These are phyloP conservation scores for Drosophila nigricruria DNA, from an alignment of 2,888 invertebrate genomes.

Conservation along the genomic window DNA sequence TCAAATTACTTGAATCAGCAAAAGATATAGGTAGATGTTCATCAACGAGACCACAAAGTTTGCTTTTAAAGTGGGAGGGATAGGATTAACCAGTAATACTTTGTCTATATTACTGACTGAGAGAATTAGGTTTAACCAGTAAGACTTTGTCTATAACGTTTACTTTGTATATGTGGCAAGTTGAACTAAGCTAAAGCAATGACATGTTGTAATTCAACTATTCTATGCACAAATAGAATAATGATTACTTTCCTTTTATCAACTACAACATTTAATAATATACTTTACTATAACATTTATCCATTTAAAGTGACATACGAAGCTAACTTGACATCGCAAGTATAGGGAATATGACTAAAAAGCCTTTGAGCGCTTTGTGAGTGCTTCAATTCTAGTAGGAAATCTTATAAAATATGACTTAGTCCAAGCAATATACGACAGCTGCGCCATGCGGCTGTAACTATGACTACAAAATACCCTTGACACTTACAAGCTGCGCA, in stretches of 20 bases:
- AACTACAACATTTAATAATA: background rate
- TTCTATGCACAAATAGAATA: background rate
- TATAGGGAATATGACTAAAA: background rate
- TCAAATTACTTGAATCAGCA: background rate
- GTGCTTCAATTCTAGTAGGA: slow-evolving; percentile 9
- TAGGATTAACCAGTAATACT: background rate
- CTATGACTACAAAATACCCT: slow-evolving; percentile 8
- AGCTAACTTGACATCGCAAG: background rate
- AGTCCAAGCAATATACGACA: background rate
- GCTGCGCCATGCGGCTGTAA: too few species aligned
- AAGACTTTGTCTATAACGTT: too few species aligned
- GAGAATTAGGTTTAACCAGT: too few species aligned
- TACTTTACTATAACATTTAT: background rate
- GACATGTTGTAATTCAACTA: too few species aligned
- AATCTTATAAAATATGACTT: slow-evolving; percentile 5
- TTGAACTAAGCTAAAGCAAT: too few species aligned
- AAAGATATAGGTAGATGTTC: background rate
- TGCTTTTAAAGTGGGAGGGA: background rate
- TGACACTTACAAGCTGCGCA: background rate
- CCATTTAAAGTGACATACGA: background rate
- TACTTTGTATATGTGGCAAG: too few species aligned
- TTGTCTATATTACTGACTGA: background rate
- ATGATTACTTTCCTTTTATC: background rate
- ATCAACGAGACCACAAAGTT: background rate
- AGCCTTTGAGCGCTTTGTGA: slow-evolving; percentile 6